A percentile compares a stretch with the other conserved stretches of the same genome.
Conservation (phyloP, 2,888 invertebrate species). For the Cantharis nigra region DNA sequence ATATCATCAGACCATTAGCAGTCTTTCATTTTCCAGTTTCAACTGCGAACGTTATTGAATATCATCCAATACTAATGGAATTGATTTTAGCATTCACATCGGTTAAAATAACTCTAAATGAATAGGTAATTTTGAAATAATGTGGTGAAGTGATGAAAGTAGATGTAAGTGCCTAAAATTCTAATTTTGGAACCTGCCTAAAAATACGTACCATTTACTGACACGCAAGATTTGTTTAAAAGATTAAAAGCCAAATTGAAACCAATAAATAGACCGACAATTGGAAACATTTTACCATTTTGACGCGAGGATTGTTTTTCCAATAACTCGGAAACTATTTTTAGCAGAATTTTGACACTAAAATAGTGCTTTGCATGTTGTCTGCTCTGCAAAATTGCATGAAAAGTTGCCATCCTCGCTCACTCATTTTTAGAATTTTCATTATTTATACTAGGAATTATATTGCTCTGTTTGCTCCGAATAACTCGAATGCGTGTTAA, state of each 20-base stretch:
- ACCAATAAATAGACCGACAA: not conserved
- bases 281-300: not conserved
- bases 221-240: not conserved
- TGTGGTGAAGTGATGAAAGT: not conserved
- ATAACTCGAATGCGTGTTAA: not conserved
- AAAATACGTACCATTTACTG: not conserved
- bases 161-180: not conserved
- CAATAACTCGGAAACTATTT: not conserved
- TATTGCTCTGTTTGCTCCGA: not conserved
- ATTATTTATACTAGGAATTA: not conserved
- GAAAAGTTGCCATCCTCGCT: not conserved
- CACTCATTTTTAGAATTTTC: not conserved
- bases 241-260: not conserved
- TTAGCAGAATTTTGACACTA: not conserved
- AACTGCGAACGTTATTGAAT: not conserved
- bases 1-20: not conserved
- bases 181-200: not conserved
- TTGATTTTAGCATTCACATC: not conserved
- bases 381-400: not conserved
- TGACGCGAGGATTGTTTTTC: not conserved
- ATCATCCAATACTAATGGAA: not conserved
- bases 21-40: not conserved
- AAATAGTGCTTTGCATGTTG: not conserved
- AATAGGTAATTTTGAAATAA: not conserved
- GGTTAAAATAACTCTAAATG: not conserved